Conservation (phyloP, 2,888 invertebrate genomes). For the Aethes cnicana region DNA sequence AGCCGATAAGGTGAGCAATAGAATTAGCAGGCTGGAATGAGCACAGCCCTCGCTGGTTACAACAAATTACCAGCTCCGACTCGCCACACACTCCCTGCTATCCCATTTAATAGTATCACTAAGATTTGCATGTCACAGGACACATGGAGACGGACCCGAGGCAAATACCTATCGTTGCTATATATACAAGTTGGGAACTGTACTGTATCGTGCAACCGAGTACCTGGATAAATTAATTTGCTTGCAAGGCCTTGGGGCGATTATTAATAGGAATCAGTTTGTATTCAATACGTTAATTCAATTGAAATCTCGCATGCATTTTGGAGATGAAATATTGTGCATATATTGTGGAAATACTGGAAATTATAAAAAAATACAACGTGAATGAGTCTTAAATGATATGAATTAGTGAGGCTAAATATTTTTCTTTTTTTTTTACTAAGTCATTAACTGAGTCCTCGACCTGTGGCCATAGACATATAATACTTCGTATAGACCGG, state of each 20-base stretch:
- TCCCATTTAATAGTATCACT: conserved; percentile 77
- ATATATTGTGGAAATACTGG: no score
- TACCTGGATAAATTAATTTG: conserved; percentile 44
- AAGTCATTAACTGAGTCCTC: no score
- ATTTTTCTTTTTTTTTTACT: no score
- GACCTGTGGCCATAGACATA: no score
- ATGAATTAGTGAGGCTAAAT: no score
- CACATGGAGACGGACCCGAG: conserved; percentile 46
- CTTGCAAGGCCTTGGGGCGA: conserved; percentile 16
- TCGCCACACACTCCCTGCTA: conserved; percentile 60
- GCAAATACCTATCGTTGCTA: conserved; percentile 56
- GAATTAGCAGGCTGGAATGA: conserved; percentile 59
- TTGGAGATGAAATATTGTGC: neutral
- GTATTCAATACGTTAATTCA: conserved; percentile 12
- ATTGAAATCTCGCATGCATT: neutral
- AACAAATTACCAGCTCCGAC: conserved; percentile 62
- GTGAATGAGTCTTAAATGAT: no score
- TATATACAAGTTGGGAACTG: conserved; percentile 56
- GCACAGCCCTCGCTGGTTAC: conserved; percentile 57
- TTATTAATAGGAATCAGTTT: conserved; percentile 21
- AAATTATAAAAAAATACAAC: no score
- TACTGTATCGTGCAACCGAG: conserved; percentile 49
- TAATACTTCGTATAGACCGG: no score
- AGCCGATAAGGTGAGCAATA: conserved; percentile 42
- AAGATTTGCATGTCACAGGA: conserved; percentile 81